Evolutionary conservation across 2,113 vertebrate species (phyloP).

Genomic region (Dromaius novaehollandiae): DNA sequence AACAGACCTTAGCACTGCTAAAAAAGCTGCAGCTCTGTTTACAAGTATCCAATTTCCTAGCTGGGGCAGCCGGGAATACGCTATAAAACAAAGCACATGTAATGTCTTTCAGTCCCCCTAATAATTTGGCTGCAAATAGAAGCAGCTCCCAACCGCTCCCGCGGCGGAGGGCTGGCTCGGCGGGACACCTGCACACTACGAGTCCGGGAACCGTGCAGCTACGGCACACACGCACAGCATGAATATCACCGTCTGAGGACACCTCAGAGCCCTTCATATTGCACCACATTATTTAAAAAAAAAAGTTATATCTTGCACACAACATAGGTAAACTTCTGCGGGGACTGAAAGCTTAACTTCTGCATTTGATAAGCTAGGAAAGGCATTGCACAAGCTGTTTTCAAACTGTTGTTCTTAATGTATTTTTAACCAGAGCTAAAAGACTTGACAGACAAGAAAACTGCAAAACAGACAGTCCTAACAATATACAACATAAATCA

Average conservation of each 20-base stretch:
- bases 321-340: neutral
- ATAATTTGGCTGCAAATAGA: too few species aligned
- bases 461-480: neutral
- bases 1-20: accelerated
- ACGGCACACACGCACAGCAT: neutral
- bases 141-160: neutral
- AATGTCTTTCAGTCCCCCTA: accelerated
- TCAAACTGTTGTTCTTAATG: neutral
- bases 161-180: too few species aligned
- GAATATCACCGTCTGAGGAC: too few species aligned
- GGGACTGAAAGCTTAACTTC: neutral
- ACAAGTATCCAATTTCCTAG: neutral
- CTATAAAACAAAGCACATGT: neutral
- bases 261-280: neutral
- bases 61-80: accelerated
- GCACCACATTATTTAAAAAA: neutral
- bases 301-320: accelerated
- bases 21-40: neutral
- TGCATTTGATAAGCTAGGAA: neutral
- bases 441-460: neutral
- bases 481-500: too few species aligned
- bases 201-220: accelerated
- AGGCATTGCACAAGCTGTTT: neutral
- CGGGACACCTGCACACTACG: too few species aligned
- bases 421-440: neutral